These are phyloP conservation scores for Polypterus bichir DNA, from an alignment of 2,113 vertebrate genomes.

Conservation along the genomic window DNA sequence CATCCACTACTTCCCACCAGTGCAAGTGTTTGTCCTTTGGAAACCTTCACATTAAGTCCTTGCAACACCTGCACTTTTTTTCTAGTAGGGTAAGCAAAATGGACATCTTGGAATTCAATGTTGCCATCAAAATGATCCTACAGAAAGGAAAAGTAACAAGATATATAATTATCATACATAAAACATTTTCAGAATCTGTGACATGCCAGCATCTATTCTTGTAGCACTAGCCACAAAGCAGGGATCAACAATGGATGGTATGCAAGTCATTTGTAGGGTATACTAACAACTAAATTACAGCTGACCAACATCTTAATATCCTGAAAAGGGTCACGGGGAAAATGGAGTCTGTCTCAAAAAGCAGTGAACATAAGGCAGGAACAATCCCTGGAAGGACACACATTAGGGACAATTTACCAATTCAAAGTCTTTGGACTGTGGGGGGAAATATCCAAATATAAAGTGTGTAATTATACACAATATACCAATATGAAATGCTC, in stretches of 20 bases:
- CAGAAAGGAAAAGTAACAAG: slow-evolving; percentile 10
- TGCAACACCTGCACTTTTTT: slow-evolving; percentile 39
- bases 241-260: not conserved
- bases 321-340: no score
- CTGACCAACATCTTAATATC: no score
- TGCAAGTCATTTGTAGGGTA: not conserved
- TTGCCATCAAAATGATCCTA: slow-evolving; percentile 44
- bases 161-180: not conserved
- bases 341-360: no score
- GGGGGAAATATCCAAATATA: no score
- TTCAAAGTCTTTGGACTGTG: no score
- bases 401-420: no score
- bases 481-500: no score
- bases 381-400: no score
- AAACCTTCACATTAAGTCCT: slow-evolving; percentile 36
- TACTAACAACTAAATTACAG: no score
- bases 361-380: no score
- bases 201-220: no score
- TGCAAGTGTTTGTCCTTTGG: slow-evolving; percentile 43
- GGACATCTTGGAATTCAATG: slow-evolving; percentile 38
- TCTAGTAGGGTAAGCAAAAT: slow-evolving; percentile 41
- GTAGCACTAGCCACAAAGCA: not conserved
- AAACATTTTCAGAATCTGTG: not conserved
- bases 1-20: slow-evolving; percentile 46
- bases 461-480: no score